Evolutionary conservation across 2,888 invertebrate species (phyloP), one percentile per base, ranked within the genome.

Genomic region (Selenia dentaria): DNA sequence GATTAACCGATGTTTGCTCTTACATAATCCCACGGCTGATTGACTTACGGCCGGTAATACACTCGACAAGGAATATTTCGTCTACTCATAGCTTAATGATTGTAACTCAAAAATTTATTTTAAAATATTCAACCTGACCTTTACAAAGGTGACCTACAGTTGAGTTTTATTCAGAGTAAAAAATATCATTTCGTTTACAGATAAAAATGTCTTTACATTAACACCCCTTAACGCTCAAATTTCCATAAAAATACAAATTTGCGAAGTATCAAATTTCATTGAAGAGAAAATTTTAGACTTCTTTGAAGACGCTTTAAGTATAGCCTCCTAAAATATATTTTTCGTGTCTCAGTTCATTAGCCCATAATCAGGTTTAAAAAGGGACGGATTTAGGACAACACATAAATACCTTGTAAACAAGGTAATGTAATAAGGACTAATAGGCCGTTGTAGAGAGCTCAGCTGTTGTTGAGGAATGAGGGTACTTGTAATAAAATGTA

Each of bases 341-440:
- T 18, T 35, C 41, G 34, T 28, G 37, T 37, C 24, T 16, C 36
- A 18, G 28, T 24, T 38, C 37, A 53, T 50, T 56, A 48, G 48
- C 22, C 46, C 37, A 53, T 56, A 52, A 45, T 56, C 53, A 56
- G 32, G 35, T 20, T 5, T n/a, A 12, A 2, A 47, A 45, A 55
- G 35, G 48, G 56, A 42, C 28, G 40, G 31, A 37, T 41, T 33
- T 29, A 14, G 29, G 37, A 45, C 44, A 32, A 45, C 45, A 48
- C 52, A 48, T 51, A 56, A 53, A 53, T 52, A 52, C 52, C 46
- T 35, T 34, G 49, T 47, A 47, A 55, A 52, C 52, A 55, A 42
- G 48, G 45, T 52, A 44, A 55, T 41, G 52, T 44, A 50, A 52
- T 49, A 52, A 52, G 44, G 35, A 25, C 13, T 20, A 9, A 44